A percentile compares a stretch with the other conserved stretches of the same genome.
Conservation (phyloP, 2,797 vertebrate species). For the Rhinogobio ventralis region DNA sequence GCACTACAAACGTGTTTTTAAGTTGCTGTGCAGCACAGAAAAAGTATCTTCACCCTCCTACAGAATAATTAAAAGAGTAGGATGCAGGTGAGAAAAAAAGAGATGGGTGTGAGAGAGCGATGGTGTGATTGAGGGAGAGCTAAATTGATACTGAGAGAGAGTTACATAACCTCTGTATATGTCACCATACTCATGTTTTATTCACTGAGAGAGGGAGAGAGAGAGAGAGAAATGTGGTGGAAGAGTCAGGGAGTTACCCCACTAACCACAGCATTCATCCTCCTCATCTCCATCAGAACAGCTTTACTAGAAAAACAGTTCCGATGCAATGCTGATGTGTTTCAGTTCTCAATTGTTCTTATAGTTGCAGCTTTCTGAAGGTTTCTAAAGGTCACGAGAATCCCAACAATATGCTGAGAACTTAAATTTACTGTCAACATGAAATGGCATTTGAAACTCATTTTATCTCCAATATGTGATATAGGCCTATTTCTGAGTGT, state of each 20-base stretch:
- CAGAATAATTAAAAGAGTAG: slow-evolving; percentile 52
- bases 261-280: slow-evolving; percentile 6
- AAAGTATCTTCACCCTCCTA: slow-evolving; percentile 31
- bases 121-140: background rate
- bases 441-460: background rate
- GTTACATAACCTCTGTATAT: slow-evolving; percentile 32
- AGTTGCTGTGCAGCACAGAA: slow-evolving; percentile 5
- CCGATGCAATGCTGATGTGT: background rate
- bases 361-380: background rate
- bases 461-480: slow-evolving; percentile 14
- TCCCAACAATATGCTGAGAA: background rate
- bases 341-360: background rate
- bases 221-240: too few species aligned
- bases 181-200: slow-evolving; percentile 34
- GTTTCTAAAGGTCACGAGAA: slow-evolving; percentile 5
- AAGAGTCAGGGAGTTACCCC: slow-evolving; percentile 13
- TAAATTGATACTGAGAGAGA: background rate
- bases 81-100: slow-evolving; percentile 40
- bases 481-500: background rate
- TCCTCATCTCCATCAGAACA: background rate
- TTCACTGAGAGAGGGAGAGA: background rate
- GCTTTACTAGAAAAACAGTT: background rate
- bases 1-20: slow-evolving; percentile 30
- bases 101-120: slow-evolving; percentile 1
- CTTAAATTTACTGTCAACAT: background rate